Evolutionary conservation across 2,797 vertebrate species (phyloP).

Genomic region (Arvicola amphibius): DNA sequence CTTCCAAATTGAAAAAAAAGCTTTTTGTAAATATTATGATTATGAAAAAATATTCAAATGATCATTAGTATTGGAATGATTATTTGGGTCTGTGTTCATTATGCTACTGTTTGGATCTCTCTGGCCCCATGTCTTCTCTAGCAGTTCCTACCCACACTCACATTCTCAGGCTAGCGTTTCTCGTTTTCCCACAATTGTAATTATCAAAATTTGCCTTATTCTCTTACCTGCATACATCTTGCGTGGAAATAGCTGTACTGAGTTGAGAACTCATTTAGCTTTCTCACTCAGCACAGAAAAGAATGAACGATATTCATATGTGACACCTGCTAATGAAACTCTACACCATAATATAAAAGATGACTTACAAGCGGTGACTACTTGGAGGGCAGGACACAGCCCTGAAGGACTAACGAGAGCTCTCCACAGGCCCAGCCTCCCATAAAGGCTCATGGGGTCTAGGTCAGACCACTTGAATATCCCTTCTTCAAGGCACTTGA

Average conservation of each 20-base stretch:
- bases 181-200: background rate
- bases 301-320: background rate
- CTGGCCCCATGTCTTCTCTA: background rate
- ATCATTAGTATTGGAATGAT: background rate
- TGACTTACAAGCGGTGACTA: background rate
- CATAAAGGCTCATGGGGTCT: background rate
- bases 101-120: background rate
- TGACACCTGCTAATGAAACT: background rate
- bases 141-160: background rate
- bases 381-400: background rate
- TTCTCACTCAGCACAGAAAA: background rate
- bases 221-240: background rate
- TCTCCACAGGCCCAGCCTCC: background rate
- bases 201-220: slow-evolving; percentile 40
- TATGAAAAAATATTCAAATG: background rate
- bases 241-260: background rate
- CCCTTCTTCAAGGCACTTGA: slow-evolving; percentile 30
- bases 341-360: background rate
- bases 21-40: slow-evolving; percentile 13
- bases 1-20: background rate
- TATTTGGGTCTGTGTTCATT: background rate
- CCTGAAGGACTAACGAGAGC: background rate
- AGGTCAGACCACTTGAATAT: background rate
- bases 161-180: background rate
- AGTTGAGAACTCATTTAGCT: background rate